Evolutionary conservation across 92 coral and sea anemone genomes (phyloP).

Genomic region (Metridium senile): DNA sequence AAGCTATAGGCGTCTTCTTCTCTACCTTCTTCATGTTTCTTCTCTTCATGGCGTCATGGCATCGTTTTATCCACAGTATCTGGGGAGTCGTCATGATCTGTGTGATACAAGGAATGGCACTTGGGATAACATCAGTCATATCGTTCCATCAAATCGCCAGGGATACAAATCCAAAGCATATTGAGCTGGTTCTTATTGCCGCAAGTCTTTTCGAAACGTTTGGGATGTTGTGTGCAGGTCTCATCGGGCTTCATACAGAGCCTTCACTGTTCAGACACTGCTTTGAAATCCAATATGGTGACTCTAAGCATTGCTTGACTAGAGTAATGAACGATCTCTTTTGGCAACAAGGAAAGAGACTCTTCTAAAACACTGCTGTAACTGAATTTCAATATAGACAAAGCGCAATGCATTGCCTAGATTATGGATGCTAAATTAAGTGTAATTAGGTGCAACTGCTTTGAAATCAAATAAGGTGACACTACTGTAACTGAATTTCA

Average conservation of each 20-base stretch:
- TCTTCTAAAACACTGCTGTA: too few relatives aligned
- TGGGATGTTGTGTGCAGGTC: slow-evolving; percentile 75
- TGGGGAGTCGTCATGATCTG: slow-evolving; percentile 64
- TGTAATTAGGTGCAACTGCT: too few relatives aligned
- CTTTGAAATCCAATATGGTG: slow-evolving; percentile 10
- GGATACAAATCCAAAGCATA: slow-evolving; percentile 39
- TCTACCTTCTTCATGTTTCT: slow-evolving; percentile 57
- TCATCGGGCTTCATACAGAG: slow-evolving; percentile 70
- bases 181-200: slow-evolving; percentile 42
- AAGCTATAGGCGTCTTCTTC: slow-evolving; percentile 50
- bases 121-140: slow-evolving; percentile 58
- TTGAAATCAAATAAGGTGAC: too few relatives aligned
- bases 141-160: slow-evolving; percentile 62
- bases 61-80: slow-evolving; percentile 46
- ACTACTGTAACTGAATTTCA: too few relatives aligned
- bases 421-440: too few relatives aligned
- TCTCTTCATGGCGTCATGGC: slow-evolving; percentile 62
- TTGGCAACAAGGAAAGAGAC: slow-evolving; percentile 38
- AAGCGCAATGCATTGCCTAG: too few relatives aligned
- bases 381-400: too few relatives aligned
- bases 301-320: slow-evolving; percentile 40
- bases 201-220: slow-evolving; percentile 65
- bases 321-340: slow-evolving; percentile 25
- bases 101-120: slow-evolving; percentile 57
- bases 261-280: slow-evolving; percentile 60